Percentiles rank a stretch among this genome's conserved stretches.
Evolutionary conservation across 2,113 vertebrate genomes (phyloP).

Genomic region (Dipodomys stephensi): DNA sequence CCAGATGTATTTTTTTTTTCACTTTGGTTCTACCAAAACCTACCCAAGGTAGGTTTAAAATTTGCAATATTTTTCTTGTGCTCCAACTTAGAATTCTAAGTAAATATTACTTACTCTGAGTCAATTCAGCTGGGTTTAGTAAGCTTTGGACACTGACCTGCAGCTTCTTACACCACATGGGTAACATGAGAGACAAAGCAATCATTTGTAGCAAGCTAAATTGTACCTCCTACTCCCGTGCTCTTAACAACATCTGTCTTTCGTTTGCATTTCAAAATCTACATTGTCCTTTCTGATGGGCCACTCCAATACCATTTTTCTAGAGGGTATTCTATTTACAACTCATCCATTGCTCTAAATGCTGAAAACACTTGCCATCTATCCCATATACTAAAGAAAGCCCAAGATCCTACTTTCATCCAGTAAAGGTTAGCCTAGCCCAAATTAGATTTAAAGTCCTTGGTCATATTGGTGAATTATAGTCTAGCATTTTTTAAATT

Average conservation of each 20-base stretch:
- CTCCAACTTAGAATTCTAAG: neutral
- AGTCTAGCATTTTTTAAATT: constrained; percentile 38
- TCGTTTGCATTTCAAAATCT: neutral
- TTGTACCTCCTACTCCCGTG: neutral
- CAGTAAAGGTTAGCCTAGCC: neutral
- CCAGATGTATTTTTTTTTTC: neutral
- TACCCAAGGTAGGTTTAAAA: neutral
- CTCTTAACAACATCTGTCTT: neutral
- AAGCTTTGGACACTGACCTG: neutral
- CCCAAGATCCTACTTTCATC: neutral
- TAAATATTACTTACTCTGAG: neutral
- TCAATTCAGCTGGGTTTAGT: neutral
- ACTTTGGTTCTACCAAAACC: neutral
- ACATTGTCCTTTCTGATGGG: neutral
- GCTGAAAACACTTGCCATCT: neutral
- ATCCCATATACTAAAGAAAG: neutral
- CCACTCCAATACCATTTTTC: neutral
- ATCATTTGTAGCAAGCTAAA: neutral
- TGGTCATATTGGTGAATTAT: neutral
- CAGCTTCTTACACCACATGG: neutral
- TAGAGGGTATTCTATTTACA: neutral
- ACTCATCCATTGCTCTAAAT: neutral
- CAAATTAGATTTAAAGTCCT: neutral
- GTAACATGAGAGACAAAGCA: neutral
- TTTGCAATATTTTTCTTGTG: neutral